Evolutionary conservation across 2,797 vertebrate species (phyloP), one percentile per base, ranked within the genome.

Genomic region (Sebastes itinus): DNA sequence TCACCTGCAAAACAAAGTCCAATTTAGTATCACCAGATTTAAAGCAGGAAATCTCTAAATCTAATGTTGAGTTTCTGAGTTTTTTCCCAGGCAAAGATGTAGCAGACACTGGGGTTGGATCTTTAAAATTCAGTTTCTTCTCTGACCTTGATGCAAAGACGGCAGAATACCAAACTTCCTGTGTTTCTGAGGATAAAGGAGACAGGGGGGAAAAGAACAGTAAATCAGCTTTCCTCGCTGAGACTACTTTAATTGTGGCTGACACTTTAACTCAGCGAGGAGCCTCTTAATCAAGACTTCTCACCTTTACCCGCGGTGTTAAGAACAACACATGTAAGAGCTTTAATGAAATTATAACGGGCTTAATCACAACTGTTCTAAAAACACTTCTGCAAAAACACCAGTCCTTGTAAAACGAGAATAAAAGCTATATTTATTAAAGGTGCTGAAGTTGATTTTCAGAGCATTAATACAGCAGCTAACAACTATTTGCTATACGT

Each of bases 121-220:
- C 77, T 84, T 63, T 71, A 72, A 69, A 68, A 76, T 64, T 84
- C 75, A 27, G 33, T 81, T 79, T 84, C 14, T 75, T 81, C 55
- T 18, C 18, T 68, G 79, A 86, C 81, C 78, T 87, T 83, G 69
- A 79, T 62, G 59, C 62, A 66, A 74, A 89, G 38, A 63, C 59
- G 42, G 28, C 33, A 63, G 59, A 56, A 68, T 42, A 18, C 25
- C 27, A 74, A 30, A 12, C 16, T 2, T 16, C 18, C 7, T 52
- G 13, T 28, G 11, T 65, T 61, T 63, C 14, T 32, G 8, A 23
- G 52, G 18, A 23, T 30, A 60, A 67, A 46, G 30, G 4, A 49
- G 64, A 28, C 9, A 11, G 30, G 30, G 13, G 11, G 5, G 38
- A 5, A 61, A 32, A 66, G 46, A 28, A 54, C 8, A 61, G 38